Conservation (phyloP, 2,113 vertebrate genomes). For the Salminus brasiliensis region DNA sequence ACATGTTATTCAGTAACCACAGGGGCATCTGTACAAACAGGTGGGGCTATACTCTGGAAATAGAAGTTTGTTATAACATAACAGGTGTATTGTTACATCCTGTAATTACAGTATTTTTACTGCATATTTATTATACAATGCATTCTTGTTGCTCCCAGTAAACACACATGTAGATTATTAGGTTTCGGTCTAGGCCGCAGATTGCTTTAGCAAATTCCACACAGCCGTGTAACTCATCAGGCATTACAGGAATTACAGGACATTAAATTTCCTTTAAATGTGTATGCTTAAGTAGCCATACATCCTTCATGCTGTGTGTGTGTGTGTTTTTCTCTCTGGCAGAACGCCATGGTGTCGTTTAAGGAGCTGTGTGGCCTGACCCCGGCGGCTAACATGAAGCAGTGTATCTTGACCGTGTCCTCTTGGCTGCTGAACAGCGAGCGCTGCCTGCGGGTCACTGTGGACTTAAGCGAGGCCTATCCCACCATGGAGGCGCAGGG, state of each 20-base stretch:
- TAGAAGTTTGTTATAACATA: too few species aligned
- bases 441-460: conserved; percentile 76
- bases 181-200: too few species aligned
- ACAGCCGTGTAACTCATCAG: too few species aligned
- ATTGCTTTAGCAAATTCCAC: too few species aligned
- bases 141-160: too few species aligned
- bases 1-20: too few species aligned
- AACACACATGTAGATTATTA: too few species aligned
- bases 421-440: conserved; percentile 89
- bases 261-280: not conserved
- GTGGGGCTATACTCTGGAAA: too few species aligned
- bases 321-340: conserved; percentile 53
- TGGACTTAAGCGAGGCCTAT: conserved; percentile 87
- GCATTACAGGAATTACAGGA: not conserved
- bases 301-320: not conserved
- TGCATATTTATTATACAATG: too few species aligned
- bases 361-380: conserved; percentile 91
- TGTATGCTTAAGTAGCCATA: not conserved
- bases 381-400: conserved; percentile 92
- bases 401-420: conserved; percentile 89
- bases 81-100: too few species aligned
- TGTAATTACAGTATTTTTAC: too few species aligned
- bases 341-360: conserved; percentile 93
- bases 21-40: too few species aligned
- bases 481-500: conserved; percentile 89